Evolutionary conservation across 2,888 invertebrate genomes (phyloP), one percentile per base, ranked within the genome.

Genomic region (Heliconius ismenius): DNA sequence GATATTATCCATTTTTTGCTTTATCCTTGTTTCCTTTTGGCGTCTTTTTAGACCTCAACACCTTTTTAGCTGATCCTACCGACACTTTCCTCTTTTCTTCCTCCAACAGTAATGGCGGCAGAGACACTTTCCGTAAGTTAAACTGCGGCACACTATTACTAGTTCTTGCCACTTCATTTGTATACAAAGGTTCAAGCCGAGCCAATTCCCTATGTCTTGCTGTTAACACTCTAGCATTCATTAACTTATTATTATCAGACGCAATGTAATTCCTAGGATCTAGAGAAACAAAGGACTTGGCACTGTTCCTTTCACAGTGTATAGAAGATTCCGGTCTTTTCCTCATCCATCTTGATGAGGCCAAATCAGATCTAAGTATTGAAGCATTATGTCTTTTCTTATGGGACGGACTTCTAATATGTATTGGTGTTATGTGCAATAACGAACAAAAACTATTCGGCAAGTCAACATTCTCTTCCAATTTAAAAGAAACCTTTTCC

Each of bases 291-390:
- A 91, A 93, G 54, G 93, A 93, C 82, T 93, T 94, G 79, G 94
- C 94, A 86, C 94, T 94, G 84, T 90, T 92, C 81, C 94, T 90
- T 83, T 91, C 93, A 86, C 87, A 90, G 83, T 91, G 90, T 4
- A 89, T 80, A 2, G 93, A 91, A 0, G 93, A 93, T 74, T 94
- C 94, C 0, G 94, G 93, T 78, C 93, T 86, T 0, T 87, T 88
- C 74, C 89, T 87, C 91, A 93, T 92, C 94, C 94, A 94, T n/a
- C 88, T 85, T 0, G 94, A 94, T 0, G 94, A 94, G 3, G 92
- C 92, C 24, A 94, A 82, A 75, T 94, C 94, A 3, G 94, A 94
- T 83, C 90, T 89, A 21, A 94, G 79, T 74, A 94, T 90, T 2
- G 91, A 91, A 3, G 89, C 90, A 78, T 88, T 91, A 60, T 89